Base-by-base conservation (phyloP, 1,140 invertebrate species). In the Ptiloglossa arizonensis region DNA sequence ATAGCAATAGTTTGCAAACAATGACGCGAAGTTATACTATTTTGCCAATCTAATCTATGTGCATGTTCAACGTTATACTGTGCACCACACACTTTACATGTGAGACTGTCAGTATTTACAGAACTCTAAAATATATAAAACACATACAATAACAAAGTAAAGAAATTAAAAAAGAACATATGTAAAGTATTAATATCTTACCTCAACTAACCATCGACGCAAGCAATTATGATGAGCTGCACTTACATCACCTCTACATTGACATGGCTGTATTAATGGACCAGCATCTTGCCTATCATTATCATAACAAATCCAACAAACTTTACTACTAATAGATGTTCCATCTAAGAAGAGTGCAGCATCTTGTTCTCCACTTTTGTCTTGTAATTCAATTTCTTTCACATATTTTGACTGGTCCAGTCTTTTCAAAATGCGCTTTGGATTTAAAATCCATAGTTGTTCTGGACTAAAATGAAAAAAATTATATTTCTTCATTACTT, bases 291-390 rank as follows among this genome's bases (percentile, higher is more conserved):
- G 93, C 71, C 96, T 94, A 8, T 97, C 95, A 68, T 92, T 94
- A 91, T 98, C 97, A 87, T 98, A 98, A 91, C 97, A 98, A 86
- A 98, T 98, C 97, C 97, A 98, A 92, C 98, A 98, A 88, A 98
- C 97, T 63, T 92, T 91, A 54, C 88, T 94, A 83, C 86, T 94
- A 19, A 90, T 85, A 8, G 91, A 91, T 11, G 81, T 57, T 29
- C 81, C 80, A 56, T 92, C 90, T 19, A 84, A 81, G 11, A 89
- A 71, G 6, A 86, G 66, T 50, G 87, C 83, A 3, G 86, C 73
- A 15, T 91, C 89, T 6, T 87, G 74, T n/a, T 84, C 74, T 29
- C 78, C 79, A 1, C 66, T 83, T 66, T 91, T 92, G 59, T 94
- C 93, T 29, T 94, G 91, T 8, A 94, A 90, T 67, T 94, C 93